Percentiles rank a stretch among this genome's conserved stretches.
Evolutionary conservation across 2,888 invertebrate genomes (phyloP).

Genomic region (Tineola bisselliella): DNA sequence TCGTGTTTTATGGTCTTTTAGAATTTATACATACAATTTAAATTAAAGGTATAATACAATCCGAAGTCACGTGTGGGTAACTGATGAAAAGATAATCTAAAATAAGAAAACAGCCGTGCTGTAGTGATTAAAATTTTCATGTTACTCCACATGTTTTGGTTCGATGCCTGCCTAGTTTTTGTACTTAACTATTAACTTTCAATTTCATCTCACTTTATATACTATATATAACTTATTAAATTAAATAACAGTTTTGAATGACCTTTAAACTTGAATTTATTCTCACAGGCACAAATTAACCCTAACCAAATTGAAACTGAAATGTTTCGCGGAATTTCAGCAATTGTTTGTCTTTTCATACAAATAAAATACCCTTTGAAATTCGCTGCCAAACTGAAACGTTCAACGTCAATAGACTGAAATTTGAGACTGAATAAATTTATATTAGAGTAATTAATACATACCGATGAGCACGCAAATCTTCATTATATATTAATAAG

Average conservation of each 20-base stretch:
- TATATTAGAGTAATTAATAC: not conserved
- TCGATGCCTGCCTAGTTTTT: not conserved
- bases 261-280: not conserved
- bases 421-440: not conserved
- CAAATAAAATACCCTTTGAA: constrained; percentile 1
- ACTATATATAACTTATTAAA: not conserved
- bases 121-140: not conserved
- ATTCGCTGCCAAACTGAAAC: not conserved
- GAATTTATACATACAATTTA: too few relatives aligned
- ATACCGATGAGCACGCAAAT: not conserved
- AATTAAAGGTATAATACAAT: too few relatives aligned
- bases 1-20: too few relatives aligned
- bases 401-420: not conserved
- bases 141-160: not conserved
- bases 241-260: not conserved
- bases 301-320: not conserved
- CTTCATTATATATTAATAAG: not conserved
- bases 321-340: not conserved
- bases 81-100: not conserved
- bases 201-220: not conserved
- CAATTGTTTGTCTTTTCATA: not conserved
- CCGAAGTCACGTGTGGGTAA: not conserved
- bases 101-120: not conserved
- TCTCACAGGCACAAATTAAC: not conserved
- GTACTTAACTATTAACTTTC: not conserved